These are phyloP conservation scores for Loripinus fragilis DNA, from an alignment of 2,888 invertebrate species.

Conservation along the genomic window DNA sequence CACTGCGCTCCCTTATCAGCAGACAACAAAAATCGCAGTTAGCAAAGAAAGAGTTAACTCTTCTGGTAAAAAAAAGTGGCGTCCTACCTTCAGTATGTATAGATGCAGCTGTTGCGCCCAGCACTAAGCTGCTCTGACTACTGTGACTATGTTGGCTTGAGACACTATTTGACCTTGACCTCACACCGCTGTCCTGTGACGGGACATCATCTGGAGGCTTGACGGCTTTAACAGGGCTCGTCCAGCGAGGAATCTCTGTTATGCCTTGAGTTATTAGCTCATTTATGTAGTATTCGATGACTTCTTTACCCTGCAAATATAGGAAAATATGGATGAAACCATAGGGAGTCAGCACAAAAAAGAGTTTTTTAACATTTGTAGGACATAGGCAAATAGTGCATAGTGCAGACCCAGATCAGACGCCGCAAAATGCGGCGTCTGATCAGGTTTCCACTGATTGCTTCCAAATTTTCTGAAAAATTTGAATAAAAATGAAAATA, in stretches of 20 bases:
- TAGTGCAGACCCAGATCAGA: not conserved
- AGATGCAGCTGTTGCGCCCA: constrained; percentile 83
- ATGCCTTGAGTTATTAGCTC: constrained; percentile 91
- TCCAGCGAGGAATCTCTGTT: constrained; percentile 88
- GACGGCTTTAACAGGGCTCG: constrained; percentile 39
- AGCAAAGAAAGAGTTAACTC: no score
- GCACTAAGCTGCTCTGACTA: constrained; percentile 78
- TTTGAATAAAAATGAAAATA: no score
- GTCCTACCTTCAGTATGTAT: constrained; percentile 58
- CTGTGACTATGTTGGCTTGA: constrained; percentile 62
- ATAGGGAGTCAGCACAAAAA: no score
- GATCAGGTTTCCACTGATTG: no score
- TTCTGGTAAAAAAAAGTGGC: no score
- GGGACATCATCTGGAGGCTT: constrained; percentile 66
- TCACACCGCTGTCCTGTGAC: constrained; percentile 76
- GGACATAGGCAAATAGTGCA: not conserved
- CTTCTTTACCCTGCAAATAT: constrained; percentile 92
- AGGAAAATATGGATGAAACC: no score
- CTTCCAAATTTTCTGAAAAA: no score
- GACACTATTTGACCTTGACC: constrained; percentile 76
- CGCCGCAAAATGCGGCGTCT: no score
- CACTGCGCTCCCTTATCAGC: no score
- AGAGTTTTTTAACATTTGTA: no score
- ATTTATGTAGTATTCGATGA: constrained; percentile 94
- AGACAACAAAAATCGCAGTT: no score